Conservation (phyloP, 2,113 vertebrate species). For the Anolis carolinensis region DNA sequence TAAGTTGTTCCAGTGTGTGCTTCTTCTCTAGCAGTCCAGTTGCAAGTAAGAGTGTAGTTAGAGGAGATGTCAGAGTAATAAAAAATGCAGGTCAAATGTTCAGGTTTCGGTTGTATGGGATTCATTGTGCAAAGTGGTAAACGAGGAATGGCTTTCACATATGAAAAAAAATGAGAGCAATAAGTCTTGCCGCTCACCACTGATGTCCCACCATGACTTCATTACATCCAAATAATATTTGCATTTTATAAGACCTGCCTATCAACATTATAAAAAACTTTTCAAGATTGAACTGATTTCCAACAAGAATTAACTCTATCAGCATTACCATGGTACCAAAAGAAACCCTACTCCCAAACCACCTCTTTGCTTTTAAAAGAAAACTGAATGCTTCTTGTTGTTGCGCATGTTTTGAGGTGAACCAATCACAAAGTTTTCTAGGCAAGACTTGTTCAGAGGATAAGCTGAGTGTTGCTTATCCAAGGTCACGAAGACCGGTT, state of each 20-base stretch:
- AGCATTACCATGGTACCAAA: no score
- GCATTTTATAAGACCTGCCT: conserved; percentile 50
- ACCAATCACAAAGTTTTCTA: no score
- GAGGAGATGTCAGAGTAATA: conserved; percentile 12
- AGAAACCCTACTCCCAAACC: background rate
- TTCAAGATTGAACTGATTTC: conserved; percentile 56
- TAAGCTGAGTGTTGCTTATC: no score
- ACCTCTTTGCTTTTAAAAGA: background rate
- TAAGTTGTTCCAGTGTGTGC: no score
- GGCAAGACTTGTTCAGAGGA: no score
- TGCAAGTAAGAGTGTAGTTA: background rate
- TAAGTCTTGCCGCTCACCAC: background rate
- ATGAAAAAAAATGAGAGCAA: background rate
- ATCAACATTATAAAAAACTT: conserved; percentile 54
- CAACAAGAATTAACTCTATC: conserved; percentile 39
- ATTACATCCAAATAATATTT: conserved; percentile 40
- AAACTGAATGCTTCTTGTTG: background rate
- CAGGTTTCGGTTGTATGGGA: conserved; percentile 44
- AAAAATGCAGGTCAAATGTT: conserved; percentile 76
- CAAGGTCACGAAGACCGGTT: no score
- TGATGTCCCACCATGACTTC: background rate
- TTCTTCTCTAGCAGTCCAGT: no score
- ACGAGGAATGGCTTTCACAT: no score
- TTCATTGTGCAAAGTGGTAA: no score
- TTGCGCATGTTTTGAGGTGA: no score